Base-by-base conservation (phyloP, 2,797 vertebrate species). In the Iguana delicatissima region DNA sequence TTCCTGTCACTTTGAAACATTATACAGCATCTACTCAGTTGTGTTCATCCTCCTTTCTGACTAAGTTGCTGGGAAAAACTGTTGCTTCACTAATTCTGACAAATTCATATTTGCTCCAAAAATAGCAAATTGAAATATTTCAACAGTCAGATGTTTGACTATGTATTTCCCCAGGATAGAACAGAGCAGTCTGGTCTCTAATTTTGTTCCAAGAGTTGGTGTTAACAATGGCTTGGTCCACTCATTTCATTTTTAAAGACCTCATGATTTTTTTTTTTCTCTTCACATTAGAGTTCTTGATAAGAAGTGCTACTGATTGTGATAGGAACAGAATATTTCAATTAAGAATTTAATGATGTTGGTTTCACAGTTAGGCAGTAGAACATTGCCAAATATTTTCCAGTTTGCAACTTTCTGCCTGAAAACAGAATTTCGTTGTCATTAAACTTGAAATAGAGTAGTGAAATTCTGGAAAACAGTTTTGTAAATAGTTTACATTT, bases 1-100 rank as follows among this genome's bases (percentile, higher is more conserved):
- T 94, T 94, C 92, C 86, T 93, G 89, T 93, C 95, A 55, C 85
- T 90, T 80, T 86, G 92, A 93, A 94, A 94, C 95, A 94, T 91
- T 89, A 93, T 93, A 84, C 88, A 94, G 88, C 26, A 86, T 87
- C 89, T 93, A 89, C 93, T 96, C 92, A 93, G 0, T 88, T 94
- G 64, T 92, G 73, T 92, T 95, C 22, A 4, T 86, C 16, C 3
- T 87, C 87, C 8, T 82, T 94, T 92, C 80, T 13, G 76, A 91
- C 38, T 62, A 62, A 1, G 26, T 26, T 84, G 59, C 22, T 80
- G 52, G 74, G 38, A 62, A 77, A 93, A 90, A 6, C 0, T 0
- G 0, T 89, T 92, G 5, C 62, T 93, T 93, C 77, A 89, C 80
- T 86, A 77, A 91, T 96, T 89, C 7, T 87, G 76, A 20, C 86